phyloP scores from a whole-genome alignment of 2,113 vertebrate genomes.

The Malaclemys terrapin region DNA sequence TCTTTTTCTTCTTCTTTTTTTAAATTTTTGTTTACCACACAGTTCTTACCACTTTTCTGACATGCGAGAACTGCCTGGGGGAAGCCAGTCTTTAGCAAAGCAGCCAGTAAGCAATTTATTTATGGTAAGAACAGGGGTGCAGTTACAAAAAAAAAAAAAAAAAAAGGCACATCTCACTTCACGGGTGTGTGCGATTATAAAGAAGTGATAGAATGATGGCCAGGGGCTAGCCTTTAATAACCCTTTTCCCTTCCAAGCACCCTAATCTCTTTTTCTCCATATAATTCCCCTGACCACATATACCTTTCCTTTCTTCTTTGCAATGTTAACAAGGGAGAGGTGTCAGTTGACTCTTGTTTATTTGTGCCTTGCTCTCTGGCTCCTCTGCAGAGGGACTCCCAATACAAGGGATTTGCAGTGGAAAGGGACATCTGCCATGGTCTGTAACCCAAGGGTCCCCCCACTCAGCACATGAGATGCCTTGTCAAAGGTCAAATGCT shows the following conservation, averaged over 20 bases:
- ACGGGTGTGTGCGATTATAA: neutral
- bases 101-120: slow-evolving; percentile 14
- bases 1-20: slow-evolving; percentile 35
- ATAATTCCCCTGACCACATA: neutral
- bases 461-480: neutral
- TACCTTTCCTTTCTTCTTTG: neutral
- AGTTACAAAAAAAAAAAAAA: neutral
- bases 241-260: neutral
- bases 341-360: neutral
- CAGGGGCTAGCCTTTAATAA: neutral
- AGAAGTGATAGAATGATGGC: neutral
- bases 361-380: neutral
- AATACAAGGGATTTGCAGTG: neutral
- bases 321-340: neutral
- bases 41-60: slow-evolving; percentile 31
- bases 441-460: neutral
- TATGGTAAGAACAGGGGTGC: slow-evolving; percentile 20
- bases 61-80: slow-evolving; percentile 5
- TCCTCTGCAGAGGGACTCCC: rapidly evolving
- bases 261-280: neutral
- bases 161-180: neutral
- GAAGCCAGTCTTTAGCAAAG: slow-evolving; percentile 24
- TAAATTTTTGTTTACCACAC: slow-evolving; percentile 37
- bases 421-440: neutral
- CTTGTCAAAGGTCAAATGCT: neutral